Evolutionary conservation across 1,140 invertebrate genomes (phyloP).

Genomic region (Pemphigus obesinymphae): DNA sequence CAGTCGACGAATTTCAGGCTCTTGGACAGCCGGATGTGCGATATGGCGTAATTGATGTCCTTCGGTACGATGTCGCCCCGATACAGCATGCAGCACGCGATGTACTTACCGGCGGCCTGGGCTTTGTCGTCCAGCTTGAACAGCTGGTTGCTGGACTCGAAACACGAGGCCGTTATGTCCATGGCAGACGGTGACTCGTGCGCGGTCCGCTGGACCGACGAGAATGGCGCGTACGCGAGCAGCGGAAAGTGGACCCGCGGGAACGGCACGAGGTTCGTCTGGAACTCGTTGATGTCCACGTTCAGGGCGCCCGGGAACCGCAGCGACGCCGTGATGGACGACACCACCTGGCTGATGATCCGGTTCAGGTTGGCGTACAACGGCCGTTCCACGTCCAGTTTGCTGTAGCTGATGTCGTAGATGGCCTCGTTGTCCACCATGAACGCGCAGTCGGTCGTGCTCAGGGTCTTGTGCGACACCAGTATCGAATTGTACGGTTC

Average conservation of each 20-base stretch:
- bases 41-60: constrained; percentile 59
- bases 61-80: constrained; percentile 59
- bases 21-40: constrained; percentile 50
- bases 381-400: constrained; percentile 57
- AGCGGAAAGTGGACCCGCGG: constrained; percentile 62
- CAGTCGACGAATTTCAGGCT: constrained; percentile 59
- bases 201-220: constrained; percentile 74
- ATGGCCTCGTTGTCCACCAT: constrained; percentile 65
- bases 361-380: constrained; percentile 60
- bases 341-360: constrained; percentile 56
- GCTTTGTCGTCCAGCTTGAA: constrained; percentile 43
- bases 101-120: constrained; percentile 51
- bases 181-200: constrained; percentile 69
- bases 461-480: constrained; percentile 62
- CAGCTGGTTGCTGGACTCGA: constrained; percentile 29
- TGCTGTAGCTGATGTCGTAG: constrained; percentile 61
- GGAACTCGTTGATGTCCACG: constrained; percentile 64
- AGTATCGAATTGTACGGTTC: constrained; percentile 66
- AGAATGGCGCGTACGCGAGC: constrained; percentile 74
- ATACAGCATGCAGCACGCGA: constrained; percentile 61
- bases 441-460: constrained; percentile 63
- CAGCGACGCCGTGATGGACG: constrained; percentile 56
- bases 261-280: constrained; percentile 63
- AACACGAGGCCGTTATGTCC: constrained; percentile 47
- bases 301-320: constrained; percentile 62